Conservation (phyloP, 2,113 vertebrate genomes). For the Rhabdornis inornatus region DNA sequence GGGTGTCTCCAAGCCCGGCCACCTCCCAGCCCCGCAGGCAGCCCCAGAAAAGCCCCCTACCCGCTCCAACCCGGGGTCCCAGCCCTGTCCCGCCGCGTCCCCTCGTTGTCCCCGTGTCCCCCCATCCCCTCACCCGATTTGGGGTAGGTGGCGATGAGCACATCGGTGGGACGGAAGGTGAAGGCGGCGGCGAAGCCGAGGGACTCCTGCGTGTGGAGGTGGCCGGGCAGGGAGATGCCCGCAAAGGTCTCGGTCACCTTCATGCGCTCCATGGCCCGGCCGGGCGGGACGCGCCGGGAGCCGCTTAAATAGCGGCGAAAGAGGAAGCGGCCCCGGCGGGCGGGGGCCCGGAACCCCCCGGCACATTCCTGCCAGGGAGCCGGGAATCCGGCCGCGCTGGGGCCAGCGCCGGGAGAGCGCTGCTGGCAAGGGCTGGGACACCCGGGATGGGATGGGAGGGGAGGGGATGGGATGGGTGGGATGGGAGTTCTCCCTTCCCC, state of each 20-base stretch:
- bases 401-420: constrained; percentile 3
- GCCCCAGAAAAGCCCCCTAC: not conserved
- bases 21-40: not conserved
- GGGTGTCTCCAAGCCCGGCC: not conserved
- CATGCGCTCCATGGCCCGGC: constrained; percentile 73
- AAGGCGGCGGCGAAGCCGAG: constrained; percentile 72
- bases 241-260: constrained; percentile 73
- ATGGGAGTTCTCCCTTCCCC: not conserved
- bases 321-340: constrained; percentile 18
- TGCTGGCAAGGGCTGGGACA: not conserved
- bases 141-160: constrained; percentile 82
- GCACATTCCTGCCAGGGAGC: constrained; percentile 15
- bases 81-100: not conserved
- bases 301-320: constrained; percentile 27
- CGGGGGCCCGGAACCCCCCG: not conserved
- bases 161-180: constrained; percentile 74
- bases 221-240: constrained; percentile 77
- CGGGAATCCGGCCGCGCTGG: not conserved
- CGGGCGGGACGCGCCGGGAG: not conserved
- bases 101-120: not conserved
- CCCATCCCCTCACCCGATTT: constrained; percentile 78
- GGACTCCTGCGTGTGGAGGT: constrained; percentile 80
- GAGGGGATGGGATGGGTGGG: not conserved
- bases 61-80: not conserved
- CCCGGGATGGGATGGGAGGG: not conserved